phyloP scores from a whole-genome alignment of 2,113 vertebrate species.

The Nannospalax galili region DNA sequence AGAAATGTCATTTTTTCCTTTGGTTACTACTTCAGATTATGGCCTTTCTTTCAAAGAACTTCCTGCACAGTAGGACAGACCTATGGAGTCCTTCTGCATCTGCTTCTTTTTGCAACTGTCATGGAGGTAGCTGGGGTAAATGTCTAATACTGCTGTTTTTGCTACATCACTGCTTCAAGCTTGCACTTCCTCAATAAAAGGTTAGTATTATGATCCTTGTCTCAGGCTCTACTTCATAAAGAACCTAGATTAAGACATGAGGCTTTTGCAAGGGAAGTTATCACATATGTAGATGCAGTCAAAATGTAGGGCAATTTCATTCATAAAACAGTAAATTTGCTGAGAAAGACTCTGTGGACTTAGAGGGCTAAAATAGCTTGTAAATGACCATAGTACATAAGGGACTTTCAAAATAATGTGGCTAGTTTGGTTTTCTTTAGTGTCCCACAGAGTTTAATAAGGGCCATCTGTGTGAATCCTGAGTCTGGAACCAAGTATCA shows the following conservation, averaged over 20 bases:
- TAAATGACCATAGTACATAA: not conserved
- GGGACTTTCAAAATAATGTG: not conserved
- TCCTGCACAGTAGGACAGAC: not conserved
- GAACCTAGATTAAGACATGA: not conserved
- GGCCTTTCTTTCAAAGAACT: not conserved
- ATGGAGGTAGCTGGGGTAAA: not conserved
- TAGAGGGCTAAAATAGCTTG: not conserved
- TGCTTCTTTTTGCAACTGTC: not conserved
- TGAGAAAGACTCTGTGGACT: not conserved
- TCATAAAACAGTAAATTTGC: not conserved
- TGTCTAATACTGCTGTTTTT: not conserved
- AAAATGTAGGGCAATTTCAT: not conserved
- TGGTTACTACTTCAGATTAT: not conserved
- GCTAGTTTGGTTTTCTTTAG: not conserved
- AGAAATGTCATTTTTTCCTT: not conserved
- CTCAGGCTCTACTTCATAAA: constrained; percentile 20
- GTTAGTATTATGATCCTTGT: not conserved
- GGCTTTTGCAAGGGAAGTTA: not conserved
- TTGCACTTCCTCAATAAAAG: not conserved
- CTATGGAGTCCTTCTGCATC: not conserved
- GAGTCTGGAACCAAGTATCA: not conserved
- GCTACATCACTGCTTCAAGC: not conserved
- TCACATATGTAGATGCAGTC: not conserved
- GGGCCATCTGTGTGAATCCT: not conserved
- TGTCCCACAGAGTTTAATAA: not conserved